Percentiles rank a stretch among this genome's conserved stretches.
phyloP scores from a whole-genome alignment of 2,113 vertebrate species.

The Anhinga anhinga region DNA sequence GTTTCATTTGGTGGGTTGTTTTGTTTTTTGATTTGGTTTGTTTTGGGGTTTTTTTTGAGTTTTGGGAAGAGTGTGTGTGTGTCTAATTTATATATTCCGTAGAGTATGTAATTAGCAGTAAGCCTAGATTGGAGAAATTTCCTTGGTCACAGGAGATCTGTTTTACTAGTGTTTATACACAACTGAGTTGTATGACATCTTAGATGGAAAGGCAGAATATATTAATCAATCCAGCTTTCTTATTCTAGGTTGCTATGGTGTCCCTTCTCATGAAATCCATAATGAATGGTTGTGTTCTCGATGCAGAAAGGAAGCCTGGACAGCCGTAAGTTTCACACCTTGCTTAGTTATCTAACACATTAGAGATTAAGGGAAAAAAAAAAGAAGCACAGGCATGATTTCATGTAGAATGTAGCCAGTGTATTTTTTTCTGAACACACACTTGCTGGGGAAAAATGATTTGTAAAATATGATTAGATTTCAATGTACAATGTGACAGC shows the following conservation, averaged over 20 bases:
- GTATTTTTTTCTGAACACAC: not conserved
- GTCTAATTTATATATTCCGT: not conserved
- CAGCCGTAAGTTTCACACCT: constrained; percentile 83
- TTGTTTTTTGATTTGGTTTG: not conserved
- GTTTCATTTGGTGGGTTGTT: not conserved
- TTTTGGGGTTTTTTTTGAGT: not conserved
- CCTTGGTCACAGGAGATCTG: not conserved
- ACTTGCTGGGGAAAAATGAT: not conserved
- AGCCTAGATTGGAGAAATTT: not conserved
- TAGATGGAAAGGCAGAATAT: not conserved
- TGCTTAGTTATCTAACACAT: not conserved
- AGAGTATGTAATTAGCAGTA: not conserved
- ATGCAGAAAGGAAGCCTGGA: constrained; percentile 83
- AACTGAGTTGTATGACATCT: not conserved
- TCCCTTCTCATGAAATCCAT: constrained; percentile 80
- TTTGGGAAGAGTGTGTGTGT: not conserved
- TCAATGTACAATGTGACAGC: not conserved
- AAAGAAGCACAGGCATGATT: not conserved
- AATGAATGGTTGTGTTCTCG: constrained; percentile 90
- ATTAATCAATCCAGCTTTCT: constrained; percentile 33
- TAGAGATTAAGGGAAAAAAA: not conserved
- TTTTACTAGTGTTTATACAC: not conserved
- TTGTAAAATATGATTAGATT: not conserved
- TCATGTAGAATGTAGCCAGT: not conserved
- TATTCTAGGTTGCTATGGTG: constrained; percentile 91